Evolutionary conservation across 2,888 invertebrate species (phyloP), one percentile per base, ranked within the genome.

Genomic region (Sesia bembeciformis): DNA sequence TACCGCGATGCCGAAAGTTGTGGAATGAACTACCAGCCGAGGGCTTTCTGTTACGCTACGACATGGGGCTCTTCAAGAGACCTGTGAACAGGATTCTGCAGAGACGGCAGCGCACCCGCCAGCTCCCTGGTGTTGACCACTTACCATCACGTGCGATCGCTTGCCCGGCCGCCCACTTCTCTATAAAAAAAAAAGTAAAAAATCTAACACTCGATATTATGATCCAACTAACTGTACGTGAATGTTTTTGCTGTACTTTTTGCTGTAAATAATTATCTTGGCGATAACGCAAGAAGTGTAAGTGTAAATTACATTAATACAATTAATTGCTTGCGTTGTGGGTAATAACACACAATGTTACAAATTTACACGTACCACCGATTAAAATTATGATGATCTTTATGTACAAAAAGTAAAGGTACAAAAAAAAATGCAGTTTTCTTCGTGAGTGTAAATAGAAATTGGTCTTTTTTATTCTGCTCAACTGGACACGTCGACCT

Each of bases 401-500:
- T 46, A 46, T 46, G 46, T 3, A n/a, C 3, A 8, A 4, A 8
- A 3, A 0, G 23, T 46, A 8, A 46, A 46, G 46, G 5, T 5
- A 6, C 8, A 46, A 46, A 46, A 46, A 5, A 8, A 7, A 46
- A 8, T 46, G 46, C 4, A 46, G 1, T 4, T 46, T 4, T 46
- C 5, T 38, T 39, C 6, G 39, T 39, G 39, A 50, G 4, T 38
- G 50, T 7, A 50, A 50, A 50, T 5, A 5, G 8, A 39, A 3
- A 4, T 50, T 50, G 38, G 39, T 39, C 8, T 7, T 39, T 50
- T 7, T 50, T 38, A 39, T 50, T 39, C 39, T 66, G 67, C 60
- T 68, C 68, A 68, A 70, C 64, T 70, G 63, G 63, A 60, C 59
- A 68, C 56, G 62, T 58, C 71, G 76, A 80, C 82, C 82, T 82